Base-by-base conservation (phyloP, 2,797 vertebrate species). In the Pterois miles region DNA sequence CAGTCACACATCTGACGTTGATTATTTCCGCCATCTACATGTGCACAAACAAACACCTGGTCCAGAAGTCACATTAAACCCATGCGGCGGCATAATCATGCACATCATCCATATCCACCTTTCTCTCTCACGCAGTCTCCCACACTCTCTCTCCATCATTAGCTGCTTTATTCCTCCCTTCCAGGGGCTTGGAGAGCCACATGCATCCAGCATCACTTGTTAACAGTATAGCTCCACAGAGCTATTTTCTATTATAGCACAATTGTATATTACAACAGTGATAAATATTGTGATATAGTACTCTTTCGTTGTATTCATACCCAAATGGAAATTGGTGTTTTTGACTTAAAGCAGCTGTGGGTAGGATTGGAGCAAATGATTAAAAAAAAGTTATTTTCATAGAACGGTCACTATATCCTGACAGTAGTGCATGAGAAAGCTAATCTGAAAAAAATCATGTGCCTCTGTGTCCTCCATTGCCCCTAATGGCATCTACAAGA, bases 21-120 rank as follows among this genome's bases (percentile, higher is more conserved):
- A 88, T 87, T 86, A 86, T 80, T 33, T 66, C 76, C 25, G 25
- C 80, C 84, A 66, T 78, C 84, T 80, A 86, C 83, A 84, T 57
- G 36, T 59, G 67, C 65, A 63, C 79, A 65, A 74, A 83, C 71
- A 74, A 78, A 86, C 71, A 85, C 87, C 81, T 87, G 79, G 75
- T 84, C 66, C 59, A 59, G 4, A 20, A 82, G 77, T 84, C 67
- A 64, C 82, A 84, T 88, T 83, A 81, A 87, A 83, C 80, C 88
- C 83, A 91, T 81, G 0, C 76, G 36, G 14, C 46, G 29, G 71
- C 78, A 78, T 85, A 76, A 88, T 83, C 85, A 46, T 65, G 20
- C 48, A 40, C 67, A 60, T 86, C 86, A 84, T 74, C 74, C 72
- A 63, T 33, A 80, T 76, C 78, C 69, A 71, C 69, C 67, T 71